phyloP scores from a whole-genome alignment of 2,888 invertebrate genomes.

The Epinotia demarniana region DNA sequence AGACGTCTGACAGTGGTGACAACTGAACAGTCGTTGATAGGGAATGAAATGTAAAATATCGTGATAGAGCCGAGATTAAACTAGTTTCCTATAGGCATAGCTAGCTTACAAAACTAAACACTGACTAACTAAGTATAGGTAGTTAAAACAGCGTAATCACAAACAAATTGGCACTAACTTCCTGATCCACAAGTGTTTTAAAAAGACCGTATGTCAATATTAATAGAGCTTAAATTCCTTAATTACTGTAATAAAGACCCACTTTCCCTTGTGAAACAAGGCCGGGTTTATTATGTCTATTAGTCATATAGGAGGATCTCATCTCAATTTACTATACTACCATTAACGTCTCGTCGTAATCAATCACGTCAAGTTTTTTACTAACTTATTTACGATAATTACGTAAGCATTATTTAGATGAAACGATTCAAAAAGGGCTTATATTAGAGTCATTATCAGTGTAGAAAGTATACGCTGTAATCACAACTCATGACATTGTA shows the following conservation, averaged over 20 bases:
- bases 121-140: neutral
- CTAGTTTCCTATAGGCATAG: neutral
- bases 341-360: slow-evolving; percentile 36
- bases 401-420: neutral
- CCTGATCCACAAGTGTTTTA: neutral
- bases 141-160: slow-evolving; percentile 2
- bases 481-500: too few relatives aligned
- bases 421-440: too few relatives aligned
- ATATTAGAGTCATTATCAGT: too few relatives aligned
- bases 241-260: slow-evolving; percentile 46
- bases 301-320: slow-evolving; percentile 45
- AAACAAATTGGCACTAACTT: slow-evolving; percentile 12
- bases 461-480: too few relatives aligned
- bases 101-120: neutral
- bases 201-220: neutral
- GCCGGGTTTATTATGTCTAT: slow-evolving; percentile 43
- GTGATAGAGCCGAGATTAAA: neutral
- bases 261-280: slow-evolving; percentile 55
- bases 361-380: slow-evolving; percentile 28
- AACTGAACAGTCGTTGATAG: neutral
- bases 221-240: slow-evolving; percentile 16
- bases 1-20: too few relatives aligned
- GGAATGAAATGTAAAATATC: neutral
- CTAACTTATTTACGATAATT: slow-evolving; percentile 24
- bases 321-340: slow-evolving; percentile 37